These are phyloP conservation scores for Myiotriccus ornatus DNA, from an alignment of 2,797 vertebrate species.

Conservation along the genomic window DNA sequence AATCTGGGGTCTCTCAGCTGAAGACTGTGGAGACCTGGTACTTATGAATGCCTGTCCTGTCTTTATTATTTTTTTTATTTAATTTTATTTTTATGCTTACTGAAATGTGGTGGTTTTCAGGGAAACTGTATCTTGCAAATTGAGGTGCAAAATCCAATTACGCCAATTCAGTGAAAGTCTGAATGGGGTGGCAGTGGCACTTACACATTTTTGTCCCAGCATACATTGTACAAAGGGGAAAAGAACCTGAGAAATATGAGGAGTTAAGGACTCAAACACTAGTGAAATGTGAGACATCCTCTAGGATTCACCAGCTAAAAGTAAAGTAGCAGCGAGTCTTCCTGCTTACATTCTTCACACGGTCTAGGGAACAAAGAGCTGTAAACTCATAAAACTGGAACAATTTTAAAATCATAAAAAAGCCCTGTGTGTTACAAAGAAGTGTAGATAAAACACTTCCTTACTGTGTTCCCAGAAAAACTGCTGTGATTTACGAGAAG, in stretches of 20 bases:
- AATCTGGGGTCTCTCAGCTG: slow-evolving; percentile 73
- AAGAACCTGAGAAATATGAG: slow-evolving; percentile 74
- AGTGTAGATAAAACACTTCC: slow-evolving; percentile 4
- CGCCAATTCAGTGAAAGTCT: slow-evolving; percentile 44
- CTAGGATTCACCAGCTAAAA: slow-evolving; percentile 63
- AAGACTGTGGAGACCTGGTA: slow-evolving; percentile 63
- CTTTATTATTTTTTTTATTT: slow-evolving; percentile 63
- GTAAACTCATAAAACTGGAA: slow-evolving; percentile 32
- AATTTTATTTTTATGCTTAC: slow-evolving; percentile 59
- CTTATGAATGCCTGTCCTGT: slow-evolving; percentile 61
- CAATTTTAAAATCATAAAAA: slow-evolving; percentile 26
- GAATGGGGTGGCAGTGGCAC: slow-evolving; percentile 13
- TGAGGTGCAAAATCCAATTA: slow-evolving; percentile 68
- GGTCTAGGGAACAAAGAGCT: slow-evolving; percentile 57
- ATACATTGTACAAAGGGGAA: slow-evolving; percentile 59
- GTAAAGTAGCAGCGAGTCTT: slow-evolving; percentile 9
- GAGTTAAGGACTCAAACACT: slow-evolving; percentile 63
- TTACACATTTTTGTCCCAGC: slow-evolving; percentile 53
- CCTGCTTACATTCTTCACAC: slow-evolving; percentile 24
- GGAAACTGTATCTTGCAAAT: slow-evolving; percentile 56
- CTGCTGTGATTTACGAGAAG: slow-evolving; percentile 10
- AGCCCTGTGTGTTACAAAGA: neutral
- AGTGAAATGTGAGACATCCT: slow-evolving; percentile 71
- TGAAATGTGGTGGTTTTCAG: slow-evolving; percentile 35
- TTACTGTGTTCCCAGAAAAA: neutral